Evolutionary conservation across 2,888 invertebrate genomes (phyloP), one percentile per base, ranked within the genome.

Genomic region (Linnaemya tessellans): DNA sequence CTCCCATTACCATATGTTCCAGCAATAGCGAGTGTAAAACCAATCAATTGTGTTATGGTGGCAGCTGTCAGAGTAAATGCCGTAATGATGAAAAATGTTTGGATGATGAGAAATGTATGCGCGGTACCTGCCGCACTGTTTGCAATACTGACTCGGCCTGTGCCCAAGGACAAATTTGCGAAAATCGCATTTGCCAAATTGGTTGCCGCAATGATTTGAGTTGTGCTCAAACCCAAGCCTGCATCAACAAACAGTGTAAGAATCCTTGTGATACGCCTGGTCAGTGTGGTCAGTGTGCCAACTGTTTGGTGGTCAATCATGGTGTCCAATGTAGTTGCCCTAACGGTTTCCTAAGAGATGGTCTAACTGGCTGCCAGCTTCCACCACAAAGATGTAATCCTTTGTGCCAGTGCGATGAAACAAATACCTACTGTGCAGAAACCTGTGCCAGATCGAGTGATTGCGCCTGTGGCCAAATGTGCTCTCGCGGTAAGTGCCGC

Each of bases 91-190:
- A 94, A 60, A 95, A 96, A 88, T 98, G 98, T 90, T 93, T 97
- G 86, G 95, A 96, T 18, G 97, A 97, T 90, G 97, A 98, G 92
- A 95, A 96, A 88, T 98, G 98, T 91, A 95, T 97, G 87, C 94
- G 95, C 77, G 97, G 97, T 60, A 94, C 96, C 73, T 98, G 98
- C 90, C 96, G 96, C 92, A 94, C 96, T 1, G 95, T 98, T 41
- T 98, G 98, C 90, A 98, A 97, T 90, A 97, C 96, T 73, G 97
- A 98, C 91, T 94, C 95, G 15, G 95, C 96, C 83, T 98, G 98
- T 90, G 95, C 94, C 22, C 93, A 94, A 15, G 96, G 96, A 87
- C 96, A 97, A 92, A 97, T 98, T 88, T 98, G 98, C 90, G 96
- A 97, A 91, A 97, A 96, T 89, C 94, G 97, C 88, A 94, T 97